Base-by-base conservation (phyloP, 2,888 invertebrate genomes). In the Rhimphoctona megacephalus region DNA sequence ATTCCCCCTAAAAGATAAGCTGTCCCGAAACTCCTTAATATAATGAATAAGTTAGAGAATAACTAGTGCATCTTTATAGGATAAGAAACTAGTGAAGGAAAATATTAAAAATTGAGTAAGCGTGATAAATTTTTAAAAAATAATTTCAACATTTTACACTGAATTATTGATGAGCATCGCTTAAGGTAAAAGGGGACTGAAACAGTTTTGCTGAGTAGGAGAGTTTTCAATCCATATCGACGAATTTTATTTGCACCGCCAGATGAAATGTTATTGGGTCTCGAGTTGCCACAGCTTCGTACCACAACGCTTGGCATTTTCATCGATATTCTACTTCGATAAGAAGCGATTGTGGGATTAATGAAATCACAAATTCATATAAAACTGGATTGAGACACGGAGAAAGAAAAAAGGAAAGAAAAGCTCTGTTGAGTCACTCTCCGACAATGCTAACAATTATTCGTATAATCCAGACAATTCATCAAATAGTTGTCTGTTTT, bases 281-380 rank as follows among this genome's bases (percentile, higher is more conserved):
- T 76, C 39, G 72, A 8, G 22, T 25, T n/a, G 64, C 74, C 36
- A 19, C 61, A 61, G 39, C 36, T 77, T 70, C 72, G 46, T 43
- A 54, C 77, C 69, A 46, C 54, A 43, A 77, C 66, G 69, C 39
- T 36, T 52, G 36, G 49, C 49, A 52, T 66, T 72, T 66, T 81
- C 85, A 85, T 85, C 81, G 77, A 85, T 85, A 85, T 85, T 85
- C 85, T 39, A 30, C 66, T 46, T 25, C 81, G 77, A 81, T 81
- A 85, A 85, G 74, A 81, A 81, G 72, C 64, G 70, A 70, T 39
- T 57, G 70, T 72, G 54, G 72, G 25, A 77, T 85, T 81, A 85
- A 85, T 85, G 81, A 85, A 81, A 81, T 85, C 85, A 77, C 81
- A 72, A 85, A 85, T 81, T 77, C 66, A 64, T 77, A 72, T 46